Evolutionary conservation across 2,797 vertebrate species (phyloP).

Genomic region (Sebastes nivosus): DNA sequence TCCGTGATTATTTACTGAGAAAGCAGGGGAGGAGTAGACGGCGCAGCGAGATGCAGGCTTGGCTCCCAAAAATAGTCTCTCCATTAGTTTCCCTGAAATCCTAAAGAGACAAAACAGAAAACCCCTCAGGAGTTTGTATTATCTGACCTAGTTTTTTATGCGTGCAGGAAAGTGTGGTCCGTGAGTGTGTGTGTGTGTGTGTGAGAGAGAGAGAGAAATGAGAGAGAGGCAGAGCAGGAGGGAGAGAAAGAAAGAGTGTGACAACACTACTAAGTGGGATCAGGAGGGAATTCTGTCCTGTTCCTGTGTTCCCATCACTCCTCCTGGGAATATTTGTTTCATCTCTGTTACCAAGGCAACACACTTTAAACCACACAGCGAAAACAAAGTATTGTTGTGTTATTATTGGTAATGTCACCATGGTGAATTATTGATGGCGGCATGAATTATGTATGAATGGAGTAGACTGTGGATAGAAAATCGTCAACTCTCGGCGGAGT

Average conservation of each 20-base stretch:
- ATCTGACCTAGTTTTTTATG: conserved; percentile 83
- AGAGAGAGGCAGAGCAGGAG: conserved; percentile 32
- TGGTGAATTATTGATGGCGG: conserved; percentile 81
- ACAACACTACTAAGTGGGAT: conserved; percentile 80
- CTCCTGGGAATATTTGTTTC: conserved; percentile 83
- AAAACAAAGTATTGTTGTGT: conserved; percentile 85
- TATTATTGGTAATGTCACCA: conserved; percentile 85
- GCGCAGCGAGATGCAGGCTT: conserved; percentile 69
- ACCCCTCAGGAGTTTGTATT: conserved; percentile 82
- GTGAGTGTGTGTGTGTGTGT: conserved; percentile 30
- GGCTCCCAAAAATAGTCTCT: conserved; percentile 82
- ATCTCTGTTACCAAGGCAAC: conserved; percentile 82
- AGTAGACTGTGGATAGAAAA: conserved; percentile 77
- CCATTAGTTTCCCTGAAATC: conserved; percentile 84
- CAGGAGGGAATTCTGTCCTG: conserved; percentile 83
- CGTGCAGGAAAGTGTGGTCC: conserved; percentile 70
- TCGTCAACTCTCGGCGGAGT: conserved; percentile 73
- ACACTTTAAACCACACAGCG: conserved; percentile 74
- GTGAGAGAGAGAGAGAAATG: conserved; percentile 3
- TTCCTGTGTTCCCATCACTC: conserved; percentile 76
- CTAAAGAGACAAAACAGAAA: conserved; percentile 85
- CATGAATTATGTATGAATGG: conserved; percentile 79
- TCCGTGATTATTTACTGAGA: conserved; percentile 75
- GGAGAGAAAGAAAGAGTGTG: conserved; percentile 61
- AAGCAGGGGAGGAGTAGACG: conserved; percentile 66